Base-by-base conservation (phyloP, 1,140 invertebrate genomes). In the Drosophila albomicans region DNA sequence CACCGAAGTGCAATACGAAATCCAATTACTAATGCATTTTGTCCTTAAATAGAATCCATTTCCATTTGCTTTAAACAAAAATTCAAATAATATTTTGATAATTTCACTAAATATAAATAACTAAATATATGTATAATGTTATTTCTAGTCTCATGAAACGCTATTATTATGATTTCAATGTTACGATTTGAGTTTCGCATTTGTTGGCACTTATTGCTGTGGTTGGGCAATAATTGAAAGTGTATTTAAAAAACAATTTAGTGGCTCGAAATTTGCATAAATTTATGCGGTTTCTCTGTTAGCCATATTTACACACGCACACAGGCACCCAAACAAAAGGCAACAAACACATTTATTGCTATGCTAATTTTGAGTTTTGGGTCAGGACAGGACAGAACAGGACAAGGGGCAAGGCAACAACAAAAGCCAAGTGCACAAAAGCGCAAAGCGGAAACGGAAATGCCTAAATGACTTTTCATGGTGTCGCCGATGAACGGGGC, bases 221-320 rank as follows among this genome's bases (percentile, higher is more conserved):
- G 59, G 79, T 70, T 80, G 61, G 63, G 54, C 68, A 72, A 81
- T 89, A 88, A 88, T 88, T 81, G 88, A 88, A 89, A 85, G 78
- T 81, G 81, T 90, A 75, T 89, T 89, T 89, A 89, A 89, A 89
- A 89, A 85, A 89, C 86, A 89, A 89, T 89, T 89, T 88, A 59
- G 52, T 20, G 63, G 75, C 69, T 79, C 56, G 73, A 81, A 76
- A 89, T 89, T 89, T 85, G 58, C 85, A 89, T 89, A 89, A 79
- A 89, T 88, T 88, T 75, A 61, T 88, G 85, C 62, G 85, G 84
- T 89, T 69, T 51, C 48, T 28, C 16, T 20, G n/a, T 10, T 30
- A 46, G 30, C 65, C 63, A 67, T 67, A 73, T 73, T 73, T 73
- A 59, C 63, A 67, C 64, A 82, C 68, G 49, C 56, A 82, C 68